Base-by-base conservation (phyloP, 92 coral and sea anemone species). In the Hydrozoanthus gracilis region DNA sequence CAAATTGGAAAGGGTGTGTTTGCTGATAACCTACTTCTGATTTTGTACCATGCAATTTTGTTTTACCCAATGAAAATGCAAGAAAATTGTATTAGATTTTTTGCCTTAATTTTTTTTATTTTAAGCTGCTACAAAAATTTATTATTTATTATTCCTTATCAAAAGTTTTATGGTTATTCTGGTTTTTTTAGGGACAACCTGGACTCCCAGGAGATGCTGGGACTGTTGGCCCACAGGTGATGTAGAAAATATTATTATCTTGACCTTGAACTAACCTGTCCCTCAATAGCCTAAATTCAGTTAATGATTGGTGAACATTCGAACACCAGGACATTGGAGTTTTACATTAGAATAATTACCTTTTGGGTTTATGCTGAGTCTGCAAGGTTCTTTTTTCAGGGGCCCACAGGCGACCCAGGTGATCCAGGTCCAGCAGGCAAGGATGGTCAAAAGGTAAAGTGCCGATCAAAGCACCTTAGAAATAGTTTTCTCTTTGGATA, bases 191-290 rank as follows among this genome's bases (percentile, higher is more conserved):
- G 82, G 82, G 82, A 4, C 65, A 52, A 76, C 65, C 61, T 54
- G 82, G 82, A 52, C 61, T 76, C 27, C 4, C 82, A 27, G 82
- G 82, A 27, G 82, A 76, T 44, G 15, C 52, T 18, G 82, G 82
- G 55, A 76, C 27, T 12, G 14, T 10, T 56, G 82, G 82, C 18
- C 67, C 82, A 54, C 45, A 51, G 82, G 82, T 76, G 55, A 9
- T 27, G 14, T 50, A 45, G 18, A 45, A 6, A 44, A 35, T n/a
- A 3, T 48, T n/a, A 3, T 48, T 75, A 12, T 3, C 51, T 72
- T 17, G 47, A 72, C 55, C 45, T 13, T 44, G 4, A 12, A 11
- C 48, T 44, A 44, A 14, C 45, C 12, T 10, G 72, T 8, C 11
- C 72, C 15, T 71, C 64, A 14, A 8, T 11, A 58, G 4, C 64